phyloP scores from a whole-genome alignment of 2,888 invertebrate species.

The Ochropleura leucogaster region DNA sequence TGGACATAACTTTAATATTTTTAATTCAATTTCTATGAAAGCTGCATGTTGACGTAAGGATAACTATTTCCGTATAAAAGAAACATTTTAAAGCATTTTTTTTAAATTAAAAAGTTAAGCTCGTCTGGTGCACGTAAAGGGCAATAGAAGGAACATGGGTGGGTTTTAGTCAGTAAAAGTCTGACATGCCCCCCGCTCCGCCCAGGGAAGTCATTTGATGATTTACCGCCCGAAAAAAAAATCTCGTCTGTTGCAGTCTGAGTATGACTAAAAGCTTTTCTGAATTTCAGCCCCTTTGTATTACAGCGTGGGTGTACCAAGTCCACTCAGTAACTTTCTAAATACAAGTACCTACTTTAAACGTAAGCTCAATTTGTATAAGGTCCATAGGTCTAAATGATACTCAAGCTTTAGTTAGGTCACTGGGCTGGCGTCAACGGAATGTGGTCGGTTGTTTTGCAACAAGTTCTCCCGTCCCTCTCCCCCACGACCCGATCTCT shows the following conservation, averaged over 20 bases:
- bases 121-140: background rate
- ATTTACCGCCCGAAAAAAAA: too few species aligned
- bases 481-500: constrained; percentile 64
- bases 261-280: background rate
- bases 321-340: background rate
- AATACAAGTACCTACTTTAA: constrained; percentile 27
- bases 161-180: too few species aligned
- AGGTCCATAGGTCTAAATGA: constrained; percentile 63
- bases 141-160: too few species aligned
- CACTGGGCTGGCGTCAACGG: constrained; percentile 85
- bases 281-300: background rate
- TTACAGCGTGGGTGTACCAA: background rate
- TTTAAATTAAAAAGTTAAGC: background rate
- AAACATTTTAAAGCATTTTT: background rate
- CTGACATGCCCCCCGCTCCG: too few species aligned
- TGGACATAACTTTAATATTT: background rate
- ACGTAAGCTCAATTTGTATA: constrained; percentile 35
- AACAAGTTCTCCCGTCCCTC: constrained; percentile 85
- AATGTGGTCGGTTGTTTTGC: constrained; percentile 88
- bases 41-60: background rate
- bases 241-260: background rate
- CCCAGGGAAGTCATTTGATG: too few species aligned
- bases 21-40: background rate
- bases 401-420: constrained; percentile 86
- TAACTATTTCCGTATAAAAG: background rate